These are phyloP conservation scores for Pinctada fucata DNA, from an alignment of 2,888 invertebrate species.

Conservation along the genomic window DNA sequence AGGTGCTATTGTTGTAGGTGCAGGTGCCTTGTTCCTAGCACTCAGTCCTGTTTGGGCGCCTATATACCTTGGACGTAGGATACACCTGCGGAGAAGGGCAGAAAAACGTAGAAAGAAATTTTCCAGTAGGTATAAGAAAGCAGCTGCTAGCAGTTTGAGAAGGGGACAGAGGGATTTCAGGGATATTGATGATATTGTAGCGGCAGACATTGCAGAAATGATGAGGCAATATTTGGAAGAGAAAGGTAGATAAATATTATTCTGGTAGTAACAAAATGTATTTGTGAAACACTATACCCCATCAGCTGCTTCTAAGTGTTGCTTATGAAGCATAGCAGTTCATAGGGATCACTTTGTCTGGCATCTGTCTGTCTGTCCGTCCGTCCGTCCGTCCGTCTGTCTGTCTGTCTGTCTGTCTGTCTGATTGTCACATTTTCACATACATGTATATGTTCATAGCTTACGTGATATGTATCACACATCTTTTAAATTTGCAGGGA, in stretches of 20 bases:
- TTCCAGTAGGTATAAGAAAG: background rate
- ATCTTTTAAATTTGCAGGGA: too few species aligned
- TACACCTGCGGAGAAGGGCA: background rate
- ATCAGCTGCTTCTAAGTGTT: too few species aligned
- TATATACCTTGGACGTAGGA: slow-evolving; percentile 65
- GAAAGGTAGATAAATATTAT: background rate
- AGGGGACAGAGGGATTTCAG: background rate
- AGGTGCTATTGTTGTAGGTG: slow-evolving; percentile 72
- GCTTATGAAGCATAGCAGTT: too few species aligned
- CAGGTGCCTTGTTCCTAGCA: slow-evolving; percentile 71
- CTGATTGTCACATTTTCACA: too few species aligned
- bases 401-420: too few species aligned
- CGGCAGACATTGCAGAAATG: background rate
- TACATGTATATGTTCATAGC: too few species aligned
- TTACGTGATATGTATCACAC: too few species aligned
- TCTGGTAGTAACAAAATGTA: too few species aligned
- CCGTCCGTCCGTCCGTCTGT: too few species aligned
- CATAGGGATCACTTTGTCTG: too few species aligned
- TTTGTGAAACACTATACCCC: too few species aligned
- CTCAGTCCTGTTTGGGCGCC: slow-evolving; percentile 73
- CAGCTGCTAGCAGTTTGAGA: background rate
- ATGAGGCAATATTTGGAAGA: background rate
- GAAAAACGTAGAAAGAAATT: background rate
- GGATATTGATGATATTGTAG: background rate
- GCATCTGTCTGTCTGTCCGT: too few species aligned